Evolutionary conservation across 2,888 invertebrate species (phyloP), one percentile per base, ranked within the genome.

Genomic region (Eilema griseolum): DNA sequence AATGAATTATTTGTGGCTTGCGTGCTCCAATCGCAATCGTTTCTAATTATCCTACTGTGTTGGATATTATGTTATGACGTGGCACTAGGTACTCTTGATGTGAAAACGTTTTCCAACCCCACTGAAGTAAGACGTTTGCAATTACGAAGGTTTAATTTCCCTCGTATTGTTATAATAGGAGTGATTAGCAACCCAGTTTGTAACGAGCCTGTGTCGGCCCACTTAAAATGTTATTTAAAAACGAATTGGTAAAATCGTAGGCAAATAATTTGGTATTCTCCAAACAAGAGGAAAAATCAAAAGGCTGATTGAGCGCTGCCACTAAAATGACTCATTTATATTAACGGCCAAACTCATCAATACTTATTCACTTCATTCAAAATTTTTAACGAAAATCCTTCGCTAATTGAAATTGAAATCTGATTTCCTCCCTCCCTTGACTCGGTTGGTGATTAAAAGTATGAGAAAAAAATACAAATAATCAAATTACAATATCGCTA

Each of bases 401-500:
- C 92, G 86, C 94, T 95, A 95, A 95, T 95, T 95, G 95, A 95
- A 95, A 95, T 93, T 93, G 95, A 93, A 95, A 95, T 95, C 94
- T 92, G 95, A 95, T 95, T 95, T 94, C 86, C 92, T 88, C 89
- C 91, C 91, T 88, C 86, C 84, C 76, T 80, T 83, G 80, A 85
- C 82, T 83, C 78, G 84, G 80, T 86, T 84, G 88, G 92, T 95
- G 95, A 95, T 95, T 95, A 95, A 95, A 95, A 94, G 93, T 93
- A 94, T 93, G 93, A 90, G 91, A 90, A 93, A 94, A 94, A 95
- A 95, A 94, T 92, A 95, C 94, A 95, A 95, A 95, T 95, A 95
- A 95, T 95, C 93, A 94, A 95, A 95, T 95, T 95, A 95, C 95
- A 95, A 95, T 95, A 95, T 95, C 94, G 94, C 93, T 95, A 95